These are phyloP conservation scores for Perithous albicinctus DNA, from an alignment of 2,888 invertebrate genomes.

Conservation along the genomic window DNA sequence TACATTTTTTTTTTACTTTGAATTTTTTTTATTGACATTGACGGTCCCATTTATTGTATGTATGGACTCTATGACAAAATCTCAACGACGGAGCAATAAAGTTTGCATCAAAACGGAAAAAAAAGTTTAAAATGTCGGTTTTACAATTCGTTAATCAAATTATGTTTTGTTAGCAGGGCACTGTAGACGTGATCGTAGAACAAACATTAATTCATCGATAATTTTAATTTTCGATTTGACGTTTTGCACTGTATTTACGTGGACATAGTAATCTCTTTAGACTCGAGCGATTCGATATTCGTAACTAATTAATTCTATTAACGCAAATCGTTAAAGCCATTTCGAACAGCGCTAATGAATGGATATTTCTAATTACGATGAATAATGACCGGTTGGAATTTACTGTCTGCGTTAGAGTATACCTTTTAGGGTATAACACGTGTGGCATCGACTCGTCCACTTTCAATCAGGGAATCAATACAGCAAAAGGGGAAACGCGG, in stretches of 20 bases:
- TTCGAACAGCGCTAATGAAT: background rate
- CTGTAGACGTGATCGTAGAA: background rate
- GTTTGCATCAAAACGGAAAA: background rate
- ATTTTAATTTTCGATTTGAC: background rate
- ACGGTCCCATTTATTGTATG: background rate
- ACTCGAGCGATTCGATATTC: slow-evolving; percentile 1
- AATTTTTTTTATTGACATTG: background rate
- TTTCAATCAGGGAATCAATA: no score
- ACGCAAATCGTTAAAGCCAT: background rate
- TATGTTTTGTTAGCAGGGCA: background rate
- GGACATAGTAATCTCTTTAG: background rate
- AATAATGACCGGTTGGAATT: background rate
- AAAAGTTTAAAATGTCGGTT: background rate
- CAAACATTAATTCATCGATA: background rate
- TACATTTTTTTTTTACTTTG: background rate
- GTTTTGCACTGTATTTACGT: background rate
- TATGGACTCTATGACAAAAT: background rate
- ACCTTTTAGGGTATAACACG: background rate
- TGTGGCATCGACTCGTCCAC: no score
- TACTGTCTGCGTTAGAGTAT: background rate
- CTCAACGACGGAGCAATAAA: background rate
- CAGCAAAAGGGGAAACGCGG: no score
- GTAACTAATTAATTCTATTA: slow-evolving; percentile 25
- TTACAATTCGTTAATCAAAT: slow-evolving; percentile 23
- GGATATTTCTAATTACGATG: background rate